Evolutionary conservation across 2,888 invertebrate genomes (phyloP), one percentile per base, ranked within the genome.

Genomic region (Patella pellucida): DNA sequence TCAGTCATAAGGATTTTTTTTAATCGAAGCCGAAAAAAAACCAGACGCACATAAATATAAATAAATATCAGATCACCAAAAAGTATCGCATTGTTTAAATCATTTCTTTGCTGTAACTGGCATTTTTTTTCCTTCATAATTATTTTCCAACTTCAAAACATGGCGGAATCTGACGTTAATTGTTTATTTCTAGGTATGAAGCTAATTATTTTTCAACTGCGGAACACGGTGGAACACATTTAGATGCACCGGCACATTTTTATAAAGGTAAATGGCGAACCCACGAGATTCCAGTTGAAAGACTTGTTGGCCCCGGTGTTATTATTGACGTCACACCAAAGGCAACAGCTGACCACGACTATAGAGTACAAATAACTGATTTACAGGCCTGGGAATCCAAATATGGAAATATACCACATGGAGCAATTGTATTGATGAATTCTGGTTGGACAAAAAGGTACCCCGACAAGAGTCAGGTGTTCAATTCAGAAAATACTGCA

Each of bases 211-310:
- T 77, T 62, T 69, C 71, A 1, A 70, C 77, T 1, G 75, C 92
- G 0, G 94, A 94, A 80, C 94, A 94, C 83, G 92, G 92, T 0
- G 94, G 94, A 0, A 94, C 94, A 0, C 94, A 94, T 81, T 76
- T 94, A 15, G 94, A 94, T 81, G 93, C 94, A 0, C 94, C 94
- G 0, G 92, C 91, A 76, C 94, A 94, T 84, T 93, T 93, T 83
- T 82, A 86, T 68, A 82, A 82, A 7, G 81, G 88, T 1, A 75
- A 71, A 0, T 69, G 54, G 23, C 72, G 73, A 19, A 62, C 75
- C 1, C 92, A 91, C 9, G 91, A 93, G 68, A 92, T 94, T 76
- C 92, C 93, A 1, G 52, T 88, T 14, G 81, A 83, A 3, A 79
- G 82, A 68, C 82, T 93, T 51, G 85, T 92, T 23, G 91, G 87